Evolutionary conservation across 1,140 invertebrate species (phyloP).

Genomic region (Matsumurasca onukii): DNA sequence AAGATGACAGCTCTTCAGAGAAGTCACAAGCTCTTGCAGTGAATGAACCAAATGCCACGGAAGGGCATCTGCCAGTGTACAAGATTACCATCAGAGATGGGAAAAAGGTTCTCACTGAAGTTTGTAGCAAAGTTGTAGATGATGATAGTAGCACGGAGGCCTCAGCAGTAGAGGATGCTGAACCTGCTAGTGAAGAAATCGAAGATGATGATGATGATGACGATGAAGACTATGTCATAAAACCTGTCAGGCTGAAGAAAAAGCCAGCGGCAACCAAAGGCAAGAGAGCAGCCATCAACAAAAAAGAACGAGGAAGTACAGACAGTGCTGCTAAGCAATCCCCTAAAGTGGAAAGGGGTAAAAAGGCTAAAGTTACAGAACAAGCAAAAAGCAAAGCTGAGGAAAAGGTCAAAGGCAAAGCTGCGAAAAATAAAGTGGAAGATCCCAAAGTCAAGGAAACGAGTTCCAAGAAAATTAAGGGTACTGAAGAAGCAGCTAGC

Average conservation of each 20-base stretch:
- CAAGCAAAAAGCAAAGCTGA: constrained; percentile 1
- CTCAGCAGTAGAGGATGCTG: background rate
- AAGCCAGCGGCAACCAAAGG: constrained; percentile 48
- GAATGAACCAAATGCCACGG: constrained; percentile 29
- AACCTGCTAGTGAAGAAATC: background rate
- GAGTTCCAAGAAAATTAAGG: background rate
- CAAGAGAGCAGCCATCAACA: constrained; percentile 41
- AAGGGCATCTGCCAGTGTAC: constrained; percentile 50
- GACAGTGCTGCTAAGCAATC: constrained; percentile 46
- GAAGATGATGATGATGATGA: constrained; percentile 33
- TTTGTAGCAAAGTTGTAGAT: constrained; percentile 33
- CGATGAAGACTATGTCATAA: constrained; percentile 21
- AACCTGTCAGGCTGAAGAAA: constrained; percentile 29
- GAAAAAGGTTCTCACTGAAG: constrained; percentile 67
- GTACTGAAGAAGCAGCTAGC: background rate
- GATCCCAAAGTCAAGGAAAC: background rate
- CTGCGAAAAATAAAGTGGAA: background rate
- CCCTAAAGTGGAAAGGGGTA: too few relatives aligned
- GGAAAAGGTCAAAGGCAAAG: background rate
- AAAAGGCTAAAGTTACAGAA: constrained; percentile 35
- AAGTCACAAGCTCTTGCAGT: too few relatives aligned
- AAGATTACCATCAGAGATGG: constrained; percentile 74
- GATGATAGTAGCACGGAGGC: background rate
- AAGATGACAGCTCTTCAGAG: too few relatives aligned
- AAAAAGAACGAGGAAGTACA: constrained; percentile 29